Conservation (phyloP, 2,888 invertebrate genomes). For the Caenorhabditis becei region DNA sequence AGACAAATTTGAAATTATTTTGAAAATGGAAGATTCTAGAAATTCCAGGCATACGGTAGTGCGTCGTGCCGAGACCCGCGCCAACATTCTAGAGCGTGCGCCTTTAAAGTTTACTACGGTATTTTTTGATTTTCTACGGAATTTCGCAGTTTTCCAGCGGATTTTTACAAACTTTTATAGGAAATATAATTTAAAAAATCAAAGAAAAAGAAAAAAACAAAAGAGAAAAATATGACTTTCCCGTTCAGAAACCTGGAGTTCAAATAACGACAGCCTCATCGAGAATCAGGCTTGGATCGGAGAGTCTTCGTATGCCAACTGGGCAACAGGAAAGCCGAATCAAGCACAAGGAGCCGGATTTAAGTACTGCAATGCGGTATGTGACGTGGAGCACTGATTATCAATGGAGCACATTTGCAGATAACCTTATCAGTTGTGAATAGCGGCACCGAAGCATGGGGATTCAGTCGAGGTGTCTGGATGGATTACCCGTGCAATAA, state of each 20-base stretch:
- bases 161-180: no score
- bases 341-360: constrained; percentile 23
- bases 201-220: no score
- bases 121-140: no score
- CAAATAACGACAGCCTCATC: constrained; percentile 19
- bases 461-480: constrained; percentile 37
- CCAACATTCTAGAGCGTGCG: no score
- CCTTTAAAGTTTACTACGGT: no score
- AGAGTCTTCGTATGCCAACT: constrained; percentile 20
- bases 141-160: no score
- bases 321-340: constrained; percentile 37
- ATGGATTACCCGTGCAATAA: constrained; percentile 26
- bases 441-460: constrained; percentile 15
- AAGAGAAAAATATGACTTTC: no score
- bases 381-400: background rate
- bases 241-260: constrained; percentile 43
- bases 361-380: constrained; percentile 31
- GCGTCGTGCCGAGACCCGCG: no score
- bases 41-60: no score
- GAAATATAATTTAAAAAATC: no score
- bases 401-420: constrained; percentile 4
- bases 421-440: constrained; percentile 30
- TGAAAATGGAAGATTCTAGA: no score
- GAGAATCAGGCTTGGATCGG: constrained; percentile 38
- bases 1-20: no score